Base-by-base conservation (phyloP, 1,140 invertebrate genomes). In the Probaryconus sp. region DNA sequence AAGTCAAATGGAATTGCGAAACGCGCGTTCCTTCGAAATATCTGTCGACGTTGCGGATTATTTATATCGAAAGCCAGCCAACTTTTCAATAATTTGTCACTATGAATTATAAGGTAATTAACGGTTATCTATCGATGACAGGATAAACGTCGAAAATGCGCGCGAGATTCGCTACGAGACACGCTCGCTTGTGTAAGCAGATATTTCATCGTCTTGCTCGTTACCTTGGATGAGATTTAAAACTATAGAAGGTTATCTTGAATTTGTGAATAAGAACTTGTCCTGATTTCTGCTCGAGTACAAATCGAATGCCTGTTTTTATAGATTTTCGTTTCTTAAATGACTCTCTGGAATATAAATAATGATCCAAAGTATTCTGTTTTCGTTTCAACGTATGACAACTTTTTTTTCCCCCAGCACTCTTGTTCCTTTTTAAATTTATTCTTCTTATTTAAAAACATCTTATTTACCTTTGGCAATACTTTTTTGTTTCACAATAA, bases 191-290 rank as follows among this genome's bases (percentile, higher is more conserved):
- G 43, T 33, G 56, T 47, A 55, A 65, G 26, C 56, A 51, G 33
- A 60, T 45, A 61, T 55, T 16, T 55, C 13, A 38, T 43, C 21
- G 13, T 11, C 38, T 37, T 53, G 28, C 10, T 11, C 24, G 47
- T 60, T 45, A 60, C 65, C 65, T 61, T 71, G 68, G 28, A 43
- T 26, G 51, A 20, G 45, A 71, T 71, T 71, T 58, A 55, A 58
- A 71, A 64, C 35, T 72, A 58, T 38, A 47, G 45, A 65, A 65
- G 60, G 53, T 51, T 60, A 60, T 65, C 51, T 51, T 56, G 53
- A 58, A 65, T 65, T 72, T 53, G 53, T 51, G 43, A 58, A 58
- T 64, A 72, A 64, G 33, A 71, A 71, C 53, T 71, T 58, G 68
- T 72, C 53, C 51, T 48, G 51, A 64, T 72, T 64, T 58, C 33